A percentile compares a stretch with the other conserved stretches of the same genome.
Evolutionary conservation across 2,797 vertebrate genomes (phyloP).

Genomic region (Spondyliosoma cantharus): DNA sequence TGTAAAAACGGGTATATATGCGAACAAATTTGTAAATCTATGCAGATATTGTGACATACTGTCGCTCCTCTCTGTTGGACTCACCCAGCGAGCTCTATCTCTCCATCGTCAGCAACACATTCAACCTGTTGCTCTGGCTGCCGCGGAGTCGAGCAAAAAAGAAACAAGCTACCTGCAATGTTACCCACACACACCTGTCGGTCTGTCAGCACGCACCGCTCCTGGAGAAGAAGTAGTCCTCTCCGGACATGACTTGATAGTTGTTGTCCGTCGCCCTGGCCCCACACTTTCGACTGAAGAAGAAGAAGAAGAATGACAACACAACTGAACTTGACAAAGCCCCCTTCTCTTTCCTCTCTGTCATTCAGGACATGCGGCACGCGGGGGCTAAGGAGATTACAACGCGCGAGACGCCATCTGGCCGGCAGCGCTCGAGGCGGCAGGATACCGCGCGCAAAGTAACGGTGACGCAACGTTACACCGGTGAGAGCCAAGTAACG

Average conservation of each 20-base stretch:
- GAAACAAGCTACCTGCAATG: constrained; percentile 36
- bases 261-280: constrained; percentile 1
- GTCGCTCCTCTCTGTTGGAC: constrained; percentile 16
- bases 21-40: constrained; percentile 62
- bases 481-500: constrained; percentile 34
- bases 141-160: background rate
- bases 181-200: constrained; percentile 39
- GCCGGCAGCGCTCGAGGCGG: constrained; percentile 62
- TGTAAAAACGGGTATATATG: constrained; percentile 34
- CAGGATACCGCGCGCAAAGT: constrained; percentile 54
- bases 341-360: background rate
- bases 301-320: background rate
- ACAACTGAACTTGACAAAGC: constrained; percentile 53
- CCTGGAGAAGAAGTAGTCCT: constrained; percentile 55
- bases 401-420: constrained; percentile 75
- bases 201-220: constrained; percentile 1
- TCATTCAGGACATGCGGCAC: constrained; percentile 66
- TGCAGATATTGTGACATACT: constrained; percentile 50
- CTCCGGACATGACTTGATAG: constrained; percentile 25
- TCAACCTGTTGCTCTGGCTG: constrained; percentile 67
- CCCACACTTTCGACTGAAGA: constrained; percentile 1
- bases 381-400: constrained; percentile 74
- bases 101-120: constrained; percentile 51
- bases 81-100: constrained; percentile 38
- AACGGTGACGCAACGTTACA: constrained; percentile 49